Evolutionary conservation across 2,113 vertebrate species (phyloP).

Genomic region (Thermophis baileyi): DNA sequence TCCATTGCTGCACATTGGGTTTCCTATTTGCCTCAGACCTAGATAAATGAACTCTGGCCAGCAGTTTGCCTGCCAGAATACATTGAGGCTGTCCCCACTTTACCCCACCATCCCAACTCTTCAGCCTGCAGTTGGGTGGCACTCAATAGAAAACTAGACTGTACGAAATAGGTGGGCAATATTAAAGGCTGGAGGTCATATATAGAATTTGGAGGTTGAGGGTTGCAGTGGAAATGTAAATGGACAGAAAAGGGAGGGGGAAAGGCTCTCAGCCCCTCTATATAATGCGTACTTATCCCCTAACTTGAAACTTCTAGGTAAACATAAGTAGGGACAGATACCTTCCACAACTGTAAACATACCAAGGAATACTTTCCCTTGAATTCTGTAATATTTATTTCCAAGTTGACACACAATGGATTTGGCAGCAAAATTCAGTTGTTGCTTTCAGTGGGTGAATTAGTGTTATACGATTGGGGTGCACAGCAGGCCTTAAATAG

Average conservation of each 20-base stretch:
- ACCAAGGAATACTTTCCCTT: neutral
- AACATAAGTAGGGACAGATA: neutral
- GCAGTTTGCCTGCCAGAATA: neutral
- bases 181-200: neutral
- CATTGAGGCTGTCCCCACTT: neutral
- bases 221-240: neutral
- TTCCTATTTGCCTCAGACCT: neutral
- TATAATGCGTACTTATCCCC: neutral
- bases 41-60: neutral
- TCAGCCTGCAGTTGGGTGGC: neutral
- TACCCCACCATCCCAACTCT: neutral
- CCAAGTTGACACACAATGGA: neutral
- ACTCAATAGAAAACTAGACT: neutral
- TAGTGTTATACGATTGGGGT: neutral
- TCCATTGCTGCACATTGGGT: neutral
- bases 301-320: neutral
- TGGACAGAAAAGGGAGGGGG: neutral
- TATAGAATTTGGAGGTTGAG: neutral
- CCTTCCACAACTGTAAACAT: neutral
- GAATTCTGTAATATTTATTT: neutral
- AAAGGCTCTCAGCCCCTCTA: neutral
- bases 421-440: neutral
- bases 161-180: neutral
- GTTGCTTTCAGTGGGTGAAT: neutral
- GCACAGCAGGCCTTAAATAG: neutral